These are phyloP conservation scores for Petroica traversi DNA, from an alignment of 2,113 vertebrate species.

Conservation along the genomic window DNA sequence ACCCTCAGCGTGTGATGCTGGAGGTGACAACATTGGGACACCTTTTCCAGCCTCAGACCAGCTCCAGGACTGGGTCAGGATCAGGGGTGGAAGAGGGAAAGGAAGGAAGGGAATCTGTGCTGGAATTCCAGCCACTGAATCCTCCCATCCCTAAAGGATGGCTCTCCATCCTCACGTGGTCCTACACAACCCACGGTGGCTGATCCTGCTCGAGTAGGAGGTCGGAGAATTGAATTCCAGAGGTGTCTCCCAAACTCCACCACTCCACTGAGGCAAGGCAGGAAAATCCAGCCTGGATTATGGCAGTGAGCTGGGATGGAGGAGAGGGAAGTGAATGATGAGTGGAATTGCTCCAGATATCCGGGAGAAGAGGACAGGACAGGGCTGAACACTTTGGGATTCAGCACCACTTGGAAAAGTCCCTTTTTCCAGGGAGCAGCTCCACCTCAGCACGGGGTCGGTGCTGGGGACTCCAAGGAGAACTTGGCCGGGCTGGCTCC, in stretches of 20 bases:
- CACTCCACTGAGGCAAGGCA: accelerated
- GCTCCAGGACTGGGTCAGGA: neutral
- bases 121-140: neutral
- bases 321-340: neutral
- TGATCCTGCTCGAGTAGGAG: neutral
- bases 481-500: neutral
- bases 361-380: no score
- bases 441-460: neutral
- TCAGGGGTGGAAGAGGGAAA: neutral
- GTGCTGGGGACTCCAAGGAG: accelerated
- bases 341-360: neutral
- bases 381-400: neutral
- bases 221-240: neutral
- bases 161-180: accelerated
- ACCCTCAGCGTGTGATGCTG: neutral
- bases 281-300: neutral
- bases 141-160: neutral
- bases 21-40: neutral
- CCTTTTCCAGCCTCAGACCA: neutral
- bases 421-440: neutral
- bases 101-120: accelerated
- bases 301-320: neutral
- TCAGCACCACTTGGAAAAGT: neutral
- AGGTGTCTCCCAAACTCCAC: neutral
- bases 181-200: accelerated